A percentile compares a stretch with the other conserved stretches of the same genome.
phyloP scores from a whole-genome alignment of 2,113 vertebrate genomes.

The Taxidea taxus region DNA sequence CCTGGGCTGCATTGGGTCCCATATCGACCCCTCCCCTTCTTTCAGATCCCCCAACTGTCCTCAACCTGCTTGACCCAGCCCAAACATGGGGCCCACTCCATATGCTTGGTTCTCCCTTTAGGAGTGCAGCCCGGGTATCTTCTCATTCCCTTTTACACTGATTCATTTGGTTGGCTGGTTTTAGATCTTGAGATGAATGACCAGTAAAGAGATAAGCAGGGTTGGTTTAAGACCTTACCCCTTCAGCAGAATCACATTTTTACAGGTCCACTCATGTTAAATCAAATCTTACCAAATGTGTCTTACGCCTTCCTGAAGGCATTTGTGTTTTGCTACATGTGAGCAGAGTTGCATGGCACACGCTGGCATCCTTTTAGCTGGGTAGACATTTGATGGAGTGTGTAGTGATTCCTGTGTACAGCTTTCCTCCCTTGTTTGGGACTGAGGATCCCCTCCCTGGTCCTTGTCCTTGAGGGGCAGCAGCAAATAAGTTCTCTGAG shows the following conservation, averaged over 20 bases:
- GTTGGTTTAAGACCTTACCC: background rate
- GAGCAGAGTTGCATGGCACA: no score
- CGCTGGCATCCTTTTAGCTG: rapidly evolving
- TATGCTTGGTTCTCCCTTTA: background rate
- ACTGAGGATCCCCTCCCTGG: background rate
- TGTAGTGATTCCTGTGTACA: background rate
- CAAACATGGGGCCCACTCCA: background rate
- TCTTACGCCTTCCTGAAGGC: background rate
- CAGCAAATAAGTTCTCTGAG: background rate
- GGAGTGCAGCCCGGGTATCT: background rate
- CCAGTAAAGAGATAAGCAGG: no score
- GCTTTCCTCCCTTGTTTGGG: background rate
- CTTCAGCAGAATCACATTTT: background rate
- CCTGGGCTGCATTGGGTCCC: background rate
- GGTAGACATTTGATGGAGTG: background rate
- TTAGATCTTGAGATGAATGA: background rate
- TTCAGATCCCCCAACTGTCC: no score
- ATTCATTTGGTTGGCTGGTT: background rate
- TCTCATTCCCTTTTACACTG: background rate
- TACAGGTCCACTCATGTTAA: rapidly evolving
- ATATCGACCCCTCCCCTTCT: background rate
- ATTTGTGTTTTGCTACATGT: rapidly evolving
- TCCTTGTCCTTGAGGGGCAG: background rate
- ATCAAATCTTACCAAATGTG: no score
- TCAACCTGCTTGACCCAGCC: background rate